Percentiles rank a stretch among this genome's conserved stretches.
Evolutionary conservation across 2,888 invertebrate species (phyloP).

Genomic region (Andrena dorsata): DNA sequence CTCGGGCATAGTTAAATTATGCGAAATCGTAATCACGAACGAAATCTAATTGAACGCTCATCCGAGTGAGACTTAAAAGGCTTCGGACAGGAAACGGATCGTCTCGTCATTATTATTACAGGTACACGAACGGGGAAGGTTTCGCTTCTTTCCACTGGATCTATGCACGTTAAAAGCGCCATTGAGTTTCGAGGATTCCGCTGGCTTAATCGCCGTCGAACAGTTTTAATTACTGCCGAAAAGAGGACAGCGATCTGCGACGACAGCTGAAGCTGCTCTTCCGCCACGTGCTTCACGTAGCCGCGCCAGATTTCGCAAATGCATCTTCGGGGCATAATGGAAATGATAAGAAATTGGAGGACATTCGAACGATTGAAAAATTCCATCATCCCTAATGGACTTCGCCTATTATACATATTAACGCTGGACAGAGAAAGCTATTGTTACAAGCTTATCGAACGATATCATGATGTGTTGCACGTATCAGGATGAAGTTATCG

Average conservation of each 20-base stretch:
- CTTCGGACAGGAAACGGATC: constrained; percentile 22
- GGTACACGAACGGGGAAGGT: constrained; percentile 17
- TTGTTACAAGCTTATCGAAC: constrained; percentile 42
- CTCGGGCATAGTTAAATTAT: neutral
- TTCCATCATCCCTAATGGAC: constrained; percentile 53
- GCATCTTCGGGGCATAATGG: neutral
- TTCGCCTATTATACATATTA: constrained; percentile 24
- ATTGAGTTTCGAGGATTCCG: constrained; percentile 64
- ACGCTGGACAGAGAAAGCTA: constrained; percentile 18
- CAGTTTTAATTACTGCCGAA: constrained; percentile 44
- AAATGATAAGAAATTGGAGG: neutral
- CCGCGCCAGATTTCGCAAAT: constrained; percentile 19
- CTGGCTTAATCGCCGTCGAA: constrained; percentile 45
- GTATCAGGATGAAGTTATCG: constrained; percentile 23
- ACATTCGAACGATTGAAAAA: constrained; percentile 20
- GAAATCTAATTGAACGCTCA: constrained; percentile 21
- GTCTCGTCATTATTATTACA: constrained; percentile 44
- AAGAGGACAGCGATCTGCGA: constrained; percentile 25
- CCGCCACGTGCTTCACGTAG: neutral
- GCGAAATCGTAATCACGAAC: neutral
- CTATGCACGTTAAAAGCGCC: constrained; percentile 57
- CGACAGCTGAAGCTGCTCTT: neutral
- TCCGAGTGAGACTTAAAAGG: neutral
- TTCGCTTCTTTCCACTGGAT: constrained; percentile 18
- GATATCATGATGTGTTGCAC: constrained; percentile 18